Evolutionary conservation across 2,797 vertebrate genomes (phyloP).

Genomic region (Crotalus adamanteus): DNA sequence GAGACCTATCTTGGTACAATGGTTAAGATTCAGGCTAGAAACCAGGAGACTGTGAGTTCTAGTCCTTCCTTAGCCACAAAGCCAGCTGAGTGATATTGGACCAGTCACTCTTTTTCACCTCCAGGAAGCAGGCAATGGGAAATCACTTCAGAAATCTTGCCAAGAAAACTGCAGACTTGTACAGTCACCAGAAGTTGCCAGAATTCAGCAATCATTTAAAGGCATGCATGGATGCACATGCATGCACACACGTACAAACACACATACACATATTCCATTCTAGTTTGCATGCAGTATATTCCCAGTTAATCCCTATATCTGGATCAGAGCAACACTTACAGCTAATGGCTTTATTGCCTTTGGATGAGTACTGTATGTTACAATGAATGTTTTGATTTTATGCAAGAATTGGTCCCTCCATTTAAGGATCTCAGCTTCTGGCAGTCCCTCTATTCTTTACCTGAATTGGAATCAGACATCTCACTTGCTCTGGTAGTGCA

Average conservation of each 20-base stretch:
- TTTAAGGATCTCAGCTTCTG: not conserved
- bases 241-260: not conserved
- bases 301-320: not conserved
- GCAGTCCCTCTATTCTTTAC: not conserved
- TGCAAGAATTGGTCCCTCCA: not conserved
- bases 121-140: not conserved
- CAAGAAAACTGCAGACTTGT: not conserved
- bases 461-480: not conserved
- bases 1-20: not conserved
- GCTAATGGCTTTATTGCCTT: not conserved
- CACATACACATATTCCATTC: not conserved
- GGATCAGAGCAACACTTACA: not conserved
- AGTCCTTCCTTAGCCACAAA: not conserved
- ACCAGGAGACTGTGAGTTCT: not conserved
- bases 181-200: not conserved
- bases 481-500: not conserved
- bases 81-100: not conserved
- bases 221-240: not conserved
- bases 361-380: not conserved
- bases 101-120: not conserved
- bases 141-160: not conserved
- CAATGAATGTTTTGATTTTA: not conserved
- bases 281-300: not conserved
- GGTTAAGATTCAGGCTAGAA: not conserved
- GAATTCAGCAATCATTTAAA: not conserved